Evolutionary conservation across 2,888 invertebrate genomes (phyloP), one percentile per base, ranked within the genome.

Genomic region (Epistrophella euchroma): DNA sequence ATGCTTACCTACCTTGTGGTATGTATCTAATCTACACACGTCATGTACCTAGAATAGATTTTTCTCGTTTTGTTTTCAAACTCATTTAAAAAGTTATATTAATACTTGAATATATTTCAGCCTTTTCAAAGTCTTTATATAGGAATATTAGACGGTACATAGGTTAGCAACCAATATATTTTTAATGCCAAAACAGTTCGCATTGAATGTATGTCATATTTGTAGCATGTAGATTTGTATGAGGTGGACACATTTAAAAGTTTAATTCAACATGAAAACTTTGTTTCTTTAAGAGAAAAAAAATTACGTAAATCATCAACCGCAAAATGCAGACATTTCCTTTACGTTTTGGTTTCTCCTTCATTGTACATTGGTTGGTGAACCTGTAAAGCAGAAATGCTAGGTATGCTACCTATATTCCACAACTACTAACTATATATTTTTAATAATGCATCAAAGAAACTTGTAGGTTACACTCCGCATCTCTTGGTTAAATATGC

Each of bases 271-370:
- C 66, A 58, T 37, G 19, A 25, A 66, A 68, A 58, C 66, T 58
- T 79, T 73, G 0, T 58, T 50, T 32, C 13, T 73, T 73, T 68
- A 19, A 50, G 43, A 15, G 25, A 52, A 37, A 58, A 37, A 37
- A 15, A 4, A 35, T 32, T 60, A 43, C 80, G 80, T 35, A 62
- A 70, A 15, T 55, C 43, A 62, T 17, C 50, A 79, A 32, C 79
- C 73, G 60, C 79, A 73, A 68, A 79, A 43, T 60, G 60, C 32
- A 73, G 68, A 52, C 66, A 72, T 62, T 55, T 35, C 25, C 6
- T 52, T 70, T 32, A 32, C 50, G 19, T 40, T 47, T 47, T 32
- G 35, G 32, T 40, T 50, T 40, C 45, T 35, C 35, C n/a, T 32
- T 76, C 64, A 19, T 22, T 50, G 25, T n/a, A 28, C 50, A 64